phyloP scores from a whole-genome alignment of 2,797 vertebrate species.

The Mormyrus hasselquistii region DNA sequence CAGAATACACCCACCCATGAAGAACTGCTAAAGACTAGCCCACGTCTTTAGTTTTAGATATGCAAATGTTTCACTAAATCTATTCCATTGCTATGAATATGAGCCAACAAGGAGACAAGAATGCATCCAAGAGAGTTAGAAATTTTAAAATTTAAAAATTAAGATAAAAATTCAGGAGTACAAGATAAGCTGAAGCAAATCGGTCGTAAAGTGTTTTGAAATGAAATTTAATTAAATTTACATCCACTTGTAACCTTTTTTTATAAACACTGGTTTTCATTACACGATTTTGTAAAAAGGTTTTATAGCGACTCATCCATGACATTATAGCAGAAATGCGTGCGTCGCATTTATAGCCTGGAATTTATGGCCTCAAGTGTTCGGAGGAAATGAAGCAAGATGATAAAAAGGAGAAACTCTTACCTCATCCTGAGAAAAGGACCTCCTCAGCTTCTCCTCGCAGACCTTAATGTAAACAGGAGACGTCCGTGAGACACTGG shows the following conservation, averaged over 20 bases:
- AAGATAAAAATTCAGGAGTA: not conserved
- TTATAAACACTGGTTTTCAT: not conserved
- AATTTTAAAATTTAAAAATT: not conserved
- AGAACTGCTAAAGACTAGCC: not conserved
- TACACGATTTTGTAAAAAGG: not conserved
- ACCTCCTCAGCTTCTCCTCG: conserved; percentile 22
- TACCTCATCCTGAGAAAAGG: conserved; percentile 25
- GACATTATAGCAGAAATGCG: not conserved
- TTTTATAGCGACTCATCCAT: not conserved
- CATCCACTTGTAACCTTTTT: too few species aligned
- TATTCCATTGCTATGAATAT: not conserved
- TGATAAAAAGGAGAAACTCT: not conserved
- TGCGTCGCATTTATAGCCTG: not conserved
- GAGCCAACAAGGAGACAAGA: not conserved
- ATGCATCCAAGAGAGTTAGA: not conserved
- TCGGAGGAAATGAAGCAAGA: not conserved
- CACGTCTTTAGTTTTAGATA: not conserved
- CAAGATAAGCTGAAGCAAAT: not conserved
- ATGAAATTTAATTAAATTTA: not conserved
- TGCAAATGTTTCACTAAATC: not conserved
- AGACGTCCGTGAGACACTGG: not conserved
- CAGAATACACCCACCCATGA: not conserved
- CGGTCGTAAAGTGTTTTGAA: not conserved
- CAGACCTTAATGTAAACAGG: conserved; percentile 17
- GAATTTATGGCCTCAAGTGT: not conserved